phyloP scores from a whole-genome alignment of 2,113 vertebrate genomes.

The Pelobates fuscus region DNA sequence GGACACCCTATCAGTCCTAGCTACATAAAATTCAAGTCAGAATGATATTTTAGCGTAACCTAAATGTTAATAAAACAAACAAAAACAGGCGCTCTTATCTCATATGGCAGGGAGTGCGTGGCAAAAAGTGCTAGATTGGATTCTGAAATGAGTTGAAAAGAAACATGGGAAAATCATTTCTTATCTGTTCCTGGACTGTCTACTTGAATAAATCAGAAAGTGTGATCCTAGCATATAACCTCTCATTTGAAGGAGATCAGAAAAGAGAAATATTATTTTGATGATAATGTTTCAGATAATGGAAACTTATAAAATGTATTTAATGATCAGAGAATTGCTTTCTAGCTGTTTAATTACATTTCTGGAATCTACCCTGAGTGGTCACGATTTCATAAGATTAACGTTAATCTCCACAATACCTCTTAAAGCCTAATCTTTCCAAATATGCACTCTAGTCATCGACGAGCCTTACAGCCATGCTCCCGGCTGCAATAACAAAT shows the following conservation, averaged over 20 bases:
- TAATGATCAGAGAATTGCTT: not conserved
- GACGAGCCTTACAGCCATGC: not conserved
- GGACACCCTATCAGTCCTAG: too few relatives aligned
- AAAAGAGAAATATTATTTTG: not conserved
- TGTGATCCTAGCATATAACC: not conserved
- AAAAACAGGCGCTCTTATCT: too few relatives aligned
- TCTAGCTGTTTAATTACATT: constrained; percentile 22
- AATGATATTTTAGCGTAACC: too few relatives aligned
- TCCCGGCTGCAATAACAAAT: constrained; percentile 2
- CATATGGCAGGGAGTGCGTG: too few relatives aligned
- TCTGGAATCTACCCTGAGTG: not conserved
- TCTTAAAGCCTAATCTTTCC: constrained; percentile 29
- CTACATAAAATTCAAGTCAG: too few relatives aligned
- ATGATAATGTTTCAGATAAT: not conserved
- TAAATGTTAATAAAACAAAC: too few relatives aligned
- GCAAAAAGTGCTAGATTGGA: too few relatives aligned
- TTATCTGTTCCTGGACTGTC: not conserved
- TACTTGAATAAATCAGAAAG: not conserved
- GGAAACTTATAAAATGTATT: not conserved
- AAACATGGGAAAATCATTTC: not conserved
- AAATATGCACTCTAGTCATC: constrained; percentile 16
- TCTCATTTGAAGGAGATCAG: not conserved
- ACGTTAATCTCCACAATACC: constrained; percentile 10
- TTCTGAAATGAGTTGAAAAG: not conserved
- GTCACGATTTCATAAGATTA: constrained; percentile 12